Evolutionary conservation across 2,797 vertebrate genomes (phyloP).

Genomic region (Acanthopagrus latus): DNA sequence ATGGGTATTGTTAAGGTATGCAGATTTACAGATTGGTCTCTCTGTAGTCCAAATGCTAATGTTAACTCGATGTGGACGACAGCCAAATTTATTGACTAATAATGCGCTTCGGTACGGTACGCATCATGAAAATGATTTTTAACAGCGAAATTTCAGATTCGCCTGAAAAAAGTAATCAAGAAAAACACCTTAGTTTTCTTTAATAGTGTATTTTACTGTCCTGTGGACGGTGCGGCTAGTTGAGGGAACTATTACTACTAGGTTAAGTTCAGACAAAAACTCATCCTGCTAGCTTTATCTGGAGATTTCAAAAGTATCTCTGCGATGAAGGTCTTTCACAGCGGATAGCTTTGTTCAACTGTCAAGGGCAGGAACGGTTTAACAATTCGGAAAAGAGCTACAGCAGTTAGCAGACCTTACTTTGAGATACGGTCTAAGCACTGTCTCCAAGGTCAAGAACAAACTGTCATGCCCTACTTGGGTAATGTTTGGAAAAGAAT

Average conservation of each 20-base stretch:
- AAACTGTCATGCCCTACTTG: not conserved
- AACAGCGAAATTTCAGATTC: not conserved
- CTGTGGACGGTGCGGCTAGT: not conserved
- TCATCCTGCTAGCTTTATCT: not conserved
- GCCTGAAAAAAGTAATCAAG: not conserved
- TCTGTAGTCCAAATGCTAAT: slow-evolving; percentile 9
- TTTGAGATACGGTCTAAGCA: not conserved
- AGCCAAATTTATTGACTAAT: not conserved
- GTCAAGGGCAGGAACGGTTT: not conserved
- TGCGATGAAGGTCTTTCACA: not conserved
- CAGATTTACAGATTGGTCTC: slow-evolving; percentile 29
- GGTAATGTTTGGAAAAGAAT: not conserved
- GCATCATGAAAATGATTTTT: not conserved
- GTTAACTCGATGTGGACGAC: not conserved
- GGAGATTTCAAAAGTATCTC: not conserved
- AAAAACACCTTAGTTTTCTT: not conserved
- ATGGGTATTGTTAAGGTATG: slow-evolving; percentile 50
- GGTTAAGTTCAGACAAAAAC: not conserved
- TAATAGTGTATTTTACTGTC: not conserved
- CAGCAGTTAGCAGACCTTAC: not conserved
- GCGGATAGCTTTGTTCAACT: not conserved
- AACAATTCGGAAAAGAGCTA: not conserved
- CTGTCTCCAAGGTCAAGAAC: not conserved
- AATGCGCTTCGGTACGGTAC: not conserved
- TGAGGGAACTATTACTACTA: not conserved